phyloP scores from a whole-genome alignment of 2,113 vertebrate genomes.

The Connochaetes taurinus region DNA sequence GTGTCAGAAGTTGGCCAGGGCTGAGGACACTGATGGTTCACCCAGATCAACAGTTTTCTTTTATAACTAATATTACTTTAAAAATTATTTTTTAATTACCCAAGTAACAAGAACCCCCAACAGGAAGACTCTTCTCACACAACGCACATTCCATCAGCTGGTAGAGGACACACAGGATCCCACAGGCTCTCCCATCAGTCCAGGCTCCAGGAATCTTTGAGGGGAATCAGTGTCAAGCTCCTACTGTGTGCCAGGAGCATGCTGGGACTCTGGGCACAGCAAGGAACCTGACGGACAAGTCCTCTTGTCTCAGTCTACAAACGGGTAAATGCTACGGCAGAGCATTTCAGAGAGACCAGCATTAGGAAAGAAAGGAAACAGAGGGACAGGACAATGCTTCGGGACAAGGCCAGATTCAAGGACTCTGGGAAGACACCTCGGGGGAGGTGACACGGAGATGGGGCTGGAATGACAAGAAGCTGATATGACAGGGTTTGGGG shows the following conservation, averaged over 20 bases:
- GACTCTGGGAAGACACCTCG: neutral
- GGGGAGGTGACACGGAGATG: neutral
- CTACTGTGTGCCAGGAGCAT: neutral
- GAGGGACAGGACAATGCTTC: accelerated
- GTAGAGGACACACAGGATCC: accelerated
- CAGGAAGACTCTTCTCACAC: too few relatives aligned
- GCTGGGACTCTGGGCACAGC: neutral
- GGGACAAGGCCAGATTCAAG: neutral
- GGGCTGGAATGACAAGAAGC: neutral
- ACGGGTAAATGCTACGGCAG: neutral
- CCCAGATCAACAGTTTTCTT: neutral
- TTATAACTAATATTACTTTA: neutral
- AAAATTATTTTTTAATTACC: too few relatives aligned
- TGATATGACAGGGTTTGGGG: accelerated
- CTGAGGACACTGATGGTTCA: too few relatives aligned
- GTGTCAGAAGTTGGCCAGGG: neutral
- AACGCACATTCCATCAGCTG: neutral
- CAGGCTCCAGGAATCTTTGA: neutral
- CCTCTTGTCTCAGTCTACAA: neutral
- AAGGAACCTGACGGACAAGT: neutral
- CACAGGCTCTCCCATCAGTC: neutral
- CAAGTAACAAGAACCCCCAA: neutral
- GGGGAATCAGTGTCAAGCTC: neutral
- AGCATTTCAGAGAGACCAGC: neutral
- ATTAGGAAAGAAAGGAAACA: neutral